Conservation (phyloP, 2,797 vertebrate species). For the Macropus fuliginosus region DNA sequence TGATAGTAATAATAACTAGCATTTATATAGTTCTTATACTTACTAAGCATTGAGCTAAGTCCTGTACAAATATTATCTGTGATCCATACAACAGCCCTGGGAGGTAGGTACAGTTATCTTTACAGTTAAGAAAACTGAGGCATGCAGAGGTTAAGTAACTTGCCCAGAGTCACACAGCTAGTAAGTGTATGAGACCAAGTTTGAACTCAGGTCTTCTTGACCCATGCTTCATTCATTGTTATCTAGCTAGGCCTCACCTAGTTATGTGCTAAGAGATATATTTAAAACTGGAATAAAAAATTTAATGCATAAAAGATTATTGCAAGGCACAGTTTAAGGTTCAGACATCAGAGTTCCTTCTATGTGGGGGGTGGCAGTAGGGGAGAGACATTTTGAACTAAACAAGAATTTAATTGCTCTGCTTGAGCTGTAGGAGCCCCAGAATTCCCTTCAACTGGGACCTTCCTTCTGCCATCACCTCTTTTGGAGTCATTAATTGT, state of each 20-base stretch:
- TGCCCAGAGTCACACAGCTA: not conserved
- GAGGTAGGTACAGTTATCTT: not conserved
- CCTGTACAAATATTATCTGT: not conserved
- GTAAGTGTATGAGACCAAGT: not conserved
- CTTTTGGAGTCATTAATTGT: not conserved
- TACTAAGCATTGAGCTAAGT: not conserved
- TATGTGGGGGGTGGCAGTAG: not conserved
- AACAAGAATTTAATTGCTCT: not conserved
- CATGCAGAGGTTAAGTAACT: constrained; percentile 12
- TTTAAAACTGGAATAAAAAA: not conserved
- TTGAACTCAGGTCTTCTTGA: too few relatives aligned
- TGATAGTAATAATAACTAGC: constrained; percentile 5
- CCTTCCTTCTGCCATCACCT: not conserved
- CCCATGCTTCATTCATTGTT: too few relatives aligned
- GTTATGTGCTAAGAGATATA: not conserved
- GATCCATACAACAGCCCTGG: not conserved
- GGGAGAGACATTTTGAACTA: not conserved
- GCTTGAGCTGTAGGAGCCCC: not conserved
- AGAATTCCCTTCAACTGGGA: not conserved
- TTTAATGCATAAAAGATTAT: not conserved
- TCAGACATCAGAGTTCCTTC: not conserved
- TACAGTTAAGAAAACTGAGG: not conserved
- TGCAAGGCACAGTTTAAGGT: too few relatives aligned
- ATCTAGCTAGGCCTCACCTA: not conserved
- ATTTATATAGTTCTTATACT: constrained; percentile 2